Base-by-base conservation (phyloP, 2,888 invertebrate genomes). In the Emmelina monodactyla region DNA sequence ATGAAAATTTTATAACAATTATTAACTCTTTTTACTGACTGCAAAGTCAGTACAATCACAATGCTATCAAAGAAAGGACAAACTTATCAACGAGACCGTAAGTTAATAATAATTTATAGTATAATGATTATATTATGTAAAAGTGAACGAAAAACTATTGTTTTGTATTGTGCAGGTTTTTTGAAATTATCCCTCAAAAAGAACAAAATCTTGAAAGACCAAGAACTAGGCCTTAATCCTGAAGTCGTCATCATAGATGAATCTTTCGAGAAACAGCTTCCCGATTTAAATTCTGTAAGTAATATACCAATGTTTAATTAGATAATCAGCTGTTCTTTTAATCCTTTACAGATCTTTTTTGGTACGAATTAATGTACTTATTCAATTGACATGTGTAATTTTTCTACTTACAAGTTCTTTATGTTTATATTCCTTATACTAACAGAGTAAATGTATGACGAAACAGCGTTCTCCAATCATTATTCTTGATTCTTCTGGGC, bases 151-250 rank as follows among this genome's bases (percentile, higher is more conserved):
- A 6, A 5, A 19, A 5, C 5, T 19, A 6, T 6, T 19, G 19
- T 19, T 19, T 25, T 25, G 25, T 28, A 33, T 33, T 16, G 63
- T 64, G 35, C 51, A 79, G 79, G 65, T 7, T 70, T 65, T 50
- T 35, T 55, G 12, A 69, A 69, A 46, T 52, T 79, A 22, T 68
- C 75, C 3, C 36, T 78, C 35, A 78, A 68, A 58, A 79, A 73
- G 58, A 70, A 64, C 32, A 60, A 47, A 29, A 14, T 43, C n/a
- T 60, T 59, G 46, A 34, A 41, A 5, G 49, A 50, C 16, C 47
- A 58, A 31, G 55, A 59, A 28, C 33, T 35, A 2, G 57, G 50
- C 35, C 59, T 64, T 33, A 51, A 53, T 16, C 66, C 58, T 45
- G 62, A 69, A 1, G 51, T 73, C 12, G 59, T 70, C 22, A 43